Evolutionary conservation across 2,797 vertebrate species (phyloP).

Genomic region (Meda fulgida): DNA sequence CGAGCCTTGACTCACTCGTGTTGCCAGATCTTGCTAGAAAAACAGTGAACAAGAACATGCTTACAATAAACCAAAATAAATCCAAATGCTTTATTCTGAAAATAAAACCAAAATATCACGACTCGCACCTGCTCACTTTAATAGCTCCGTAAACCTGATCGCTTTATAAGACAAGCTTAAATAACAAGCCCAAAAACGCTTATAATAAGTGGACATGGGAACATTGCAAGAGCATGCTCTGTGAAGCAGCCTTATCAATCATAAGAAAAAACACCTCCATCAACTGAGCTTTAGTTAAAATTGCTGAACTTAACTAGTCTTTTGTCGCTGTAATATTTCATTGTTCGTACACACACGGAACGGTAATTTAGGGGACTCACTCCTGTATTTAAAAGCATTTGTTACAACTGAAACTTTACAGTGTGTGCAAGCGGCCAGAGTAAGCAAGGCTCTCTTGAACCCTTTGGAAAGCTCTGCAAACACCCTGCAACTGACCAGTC

Average conservation of each 20-base stretch:
- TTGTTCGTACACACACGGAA: not conserved
- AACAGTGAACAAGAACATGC: not conserved
- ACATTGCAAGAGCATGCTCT: not conserved
- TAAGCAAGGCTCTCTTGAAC: constrained; percentile 36
- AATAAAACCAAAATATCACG: not conserved
- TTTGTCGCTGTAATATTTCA: not conserved
- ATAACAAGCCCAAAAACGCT: not conserved
- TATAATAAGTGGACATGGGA: not conserved
- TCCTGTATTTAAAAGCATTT: not conserved
- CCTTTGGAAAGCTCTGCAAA: constrained; percentile 42
- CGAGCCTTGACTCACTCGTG: not conserved
- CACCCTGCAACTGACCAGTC: constrained; percentile 33
- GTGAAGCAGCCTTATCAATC: not conserved
- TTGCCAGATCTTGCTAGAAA: not conserved
- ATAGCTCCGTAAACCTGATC: not conserved
- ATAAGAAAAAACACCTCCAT: not conserved
- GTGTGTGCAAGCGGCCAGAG: not conserved
- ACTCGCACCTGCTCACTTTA: not conserved
- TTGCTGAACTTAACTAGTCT: not conserved
- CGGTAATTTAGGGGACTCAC: not conserved
- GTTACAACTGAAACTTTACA: not conserved
- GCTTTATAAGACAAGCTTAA: not conserved
- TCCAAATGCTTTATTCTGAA: not conserved
- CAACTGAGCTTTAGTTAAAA: not conserved
- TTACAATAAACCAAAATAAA: not conserved